Evolutionary conservation across 2,797 vertebrate species (phyloP).

Genomic region (Notolepis coatsorum): DNA sequence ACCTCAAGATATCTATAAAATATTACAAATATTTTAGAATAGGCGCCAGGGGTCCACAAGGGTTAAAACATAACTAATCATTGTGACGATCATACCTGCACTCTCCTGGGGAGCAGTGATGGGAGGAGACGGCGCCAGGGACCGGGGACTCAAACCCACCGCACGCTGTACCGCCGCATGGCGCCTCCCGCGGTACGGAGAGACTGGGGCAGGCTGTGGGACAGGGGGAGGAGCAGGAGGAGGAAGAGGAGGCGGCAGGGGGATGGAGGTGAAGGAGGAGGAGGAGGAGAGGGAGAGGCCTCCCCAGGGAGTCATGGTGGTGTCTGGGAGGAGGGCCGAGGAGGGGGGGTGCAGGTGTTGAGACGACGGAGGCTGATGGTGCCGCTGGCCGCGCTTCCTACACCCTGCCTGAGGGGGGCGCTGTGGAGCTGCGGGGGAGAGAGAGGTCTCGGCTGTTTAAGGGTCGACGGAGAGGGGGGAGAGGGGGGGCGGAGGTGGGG

Average conservation of each 20-base stretch:
- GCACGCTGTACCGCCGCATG: conserved; percentile 1
- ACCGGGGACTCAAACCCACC: conserved; percentile 47
- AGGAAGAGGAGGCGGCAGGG: conserved; percentile 37
- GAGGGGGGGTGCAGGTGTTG: conserved; percentile 35
- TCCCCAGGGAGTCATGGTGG: conserved; percentile 74
- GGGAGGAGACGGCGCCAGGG: conserved; percentile 32
- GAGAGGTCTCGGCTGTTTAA: not conserved
- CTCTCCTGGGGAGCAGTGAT: conserved; percentile 19
- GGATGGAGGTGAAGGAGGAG: conserved; percentile 71
- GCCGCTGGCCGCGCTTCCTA: conserved; percentile 39
- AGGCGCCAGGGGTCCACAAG: too few species aligned
- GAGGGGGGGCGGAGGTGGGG: not conserved
- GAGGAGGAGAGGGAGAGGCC: conserved; percentile 66
- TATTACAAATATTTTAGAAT: too few species aligned
- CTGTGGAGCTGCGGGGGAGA: conserved; percentile 23
- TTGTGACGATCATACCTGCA: conserved; percentile 42
- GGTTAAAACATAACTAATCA: too few species aligned
- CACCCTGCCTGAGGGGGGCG: conserved; percentile 30
- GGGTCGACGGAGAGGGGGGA: conserved; percentile 18
- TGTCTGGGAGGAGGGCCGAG: conserved; percentile 51
- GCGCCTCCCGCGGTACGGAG: conserved; percentile 22
- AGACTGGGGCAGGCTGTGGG: conserved; percentile 33
- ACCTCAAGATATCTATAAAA: too few species aligned
- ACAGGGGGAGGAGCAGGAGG: conserved; percentile 24
- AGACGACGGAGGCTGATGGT: not conserved